Percentiles rank a stretch among this genome's conserved stretches.
Conservation (phyloP, 92 coral and sea anemone species). For the Umimayanthus kanabou region DNA sequence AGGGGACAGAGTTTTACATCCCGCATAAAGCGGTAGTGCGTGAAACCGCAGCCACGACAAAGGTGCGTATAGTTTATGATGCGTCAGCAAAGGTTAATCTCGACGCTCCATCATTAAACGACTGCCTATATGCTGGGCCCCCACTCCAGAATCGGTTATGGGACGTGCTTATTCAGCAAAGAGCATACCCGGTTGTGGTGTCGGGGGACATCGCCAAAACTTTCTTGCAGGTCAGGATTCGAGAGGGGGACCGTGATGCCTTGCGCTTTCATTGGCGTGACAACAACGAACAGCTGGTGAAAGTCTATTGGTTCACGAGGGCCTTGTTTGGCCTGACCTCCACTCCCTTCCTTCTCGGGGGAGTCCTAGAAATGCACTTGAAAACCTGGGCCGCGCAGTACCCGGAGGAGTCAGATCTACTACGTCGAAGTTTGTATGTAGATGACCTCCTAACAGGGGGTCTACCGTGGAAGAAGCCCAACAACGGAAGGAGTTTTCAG, state of each 20-base stretch:
- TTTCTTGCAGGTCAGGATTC: too few species aligned
- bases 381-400: constrained; percentile 3
- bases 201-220: too few species aligned
- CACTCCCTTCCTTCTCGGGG: neutral
- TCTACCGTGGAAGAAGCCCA: constrained; percentile 20
- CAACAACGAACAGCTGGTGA: too few species aligned
- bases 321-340: neutral
- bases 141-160: constrained; percentile 32
- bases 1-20: constrained; percentile 13
- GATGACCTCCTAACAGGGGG: constrained; percentile 22
- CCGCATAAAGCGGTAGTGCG: constrained; percentile 6
- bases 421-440: constrained; percentile 14
- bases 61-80: neutral
- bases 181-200: neutral
- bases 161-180: constrained; percentile 2
- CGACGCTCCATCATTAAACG: neutral
- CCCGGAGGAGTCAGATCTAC: neutral
- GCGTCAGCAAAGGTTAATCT: constrained; percentile 1
- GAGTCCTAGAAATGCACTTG: neutral
- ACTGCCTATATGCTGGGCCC: constrained; percentile 5
- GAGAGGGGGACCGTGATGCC: too few species aligned
- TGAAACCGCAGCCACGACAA: too few species aligned
- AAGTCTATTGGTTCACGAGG: neutral
- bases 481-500: constrained; percentile 27
- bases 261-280: too few species aligned